These are phyloP conservation scores for Eugnorisma glareosa DNA, from an alignment of 2,888 invertebrate genomes.

Conservation along the genomic window DNA sequence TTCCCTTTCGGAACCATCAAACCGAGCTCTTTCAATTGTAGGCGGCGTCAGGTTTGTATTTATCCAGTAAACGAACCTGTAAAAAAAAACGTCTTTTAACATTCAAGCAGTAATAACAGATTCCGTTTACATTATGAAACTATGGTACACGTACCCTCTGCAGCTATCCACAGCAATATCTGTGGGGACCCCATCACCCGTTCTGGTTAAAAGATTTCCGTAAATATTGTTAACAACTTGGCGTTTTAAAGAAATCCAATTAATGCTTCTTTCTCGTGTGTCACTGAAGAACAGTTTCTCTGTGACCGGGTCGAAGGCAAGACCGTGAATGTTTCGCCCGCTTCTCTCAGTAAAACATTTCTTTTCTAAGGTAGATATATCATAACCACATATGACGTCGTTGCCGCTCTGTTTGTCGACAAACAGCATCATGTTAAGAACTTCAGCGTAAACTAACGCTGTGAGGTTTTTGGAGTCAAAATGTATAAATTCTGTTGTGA, in stretches of 20 bases:
- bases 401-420: not conserved
- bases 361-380: not conserved
- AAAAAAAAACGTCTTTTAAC: not conserved
- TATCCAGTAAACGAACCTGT: not conserved
- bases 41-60: not conserved
- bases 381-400: constrained; percentile 2
- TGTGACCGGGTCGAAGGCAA: constrained; percentile 13
- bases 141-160: constrained; percentile 2
- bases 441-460: not conserved
- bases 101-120: too few species aligned
- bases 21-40: too few species aligned
- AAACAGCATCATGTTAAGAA: not conserved
- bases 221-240: not conserved
- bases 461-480: not conserved
- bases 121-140: too few species aligned
- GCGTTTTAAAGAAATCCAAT: constrained; percentile 5
- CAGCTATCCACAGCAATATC: constrained; percentile 14
- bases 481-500: not conserved
- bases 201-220: not conserved
- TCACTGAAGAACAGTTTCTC: constrained; percentile 3
- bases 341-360: constrained; percentile 7
- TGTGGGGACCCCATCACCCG: not conserved
- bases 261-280: too few species aligned
- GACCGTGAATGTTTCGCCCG: not conserved
- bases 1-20: too few species aligned